Conservation (phyloP, 2,113 vertebrate genomes). For the Odontesthes bonariensis region DNA sequence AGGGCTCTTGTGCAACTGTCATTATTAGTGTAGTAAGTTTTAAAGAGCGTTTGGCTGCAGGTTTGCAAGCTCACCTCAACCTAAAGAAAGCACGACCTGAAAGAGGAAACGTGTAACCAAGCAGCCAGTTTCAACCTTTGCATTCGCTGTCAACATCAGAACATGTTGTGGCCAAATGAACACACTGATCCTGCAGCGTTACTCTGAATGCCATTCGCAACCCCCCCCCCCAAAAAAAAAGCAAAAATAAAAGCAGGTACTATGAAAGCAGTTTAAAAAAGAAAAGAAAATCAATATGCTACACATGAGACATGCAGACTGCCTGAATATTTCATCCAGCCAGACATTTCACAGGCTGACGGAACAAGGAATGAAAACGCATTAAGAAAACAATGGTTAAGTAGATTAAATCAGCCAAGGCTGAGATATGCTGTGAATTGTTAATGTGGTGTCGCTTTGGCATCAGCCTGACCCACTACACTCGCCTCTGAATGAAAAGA, state of each 20-base stretch:
- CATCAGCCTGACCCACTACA: too few relatives aligned
- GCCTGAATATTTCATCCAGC: not conserved
- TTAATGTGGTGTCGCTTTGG: too few relatives aligned
- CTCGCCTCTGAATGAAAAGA: not conserved
- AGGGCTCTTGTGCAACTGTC: not conserved
- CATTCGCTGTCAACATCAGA: not conserved
- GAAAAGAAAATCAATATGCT: too few relatives aligned
- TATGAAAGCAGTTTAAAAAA: not conserved
- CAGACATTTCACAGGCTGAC: too few relatives aligned
- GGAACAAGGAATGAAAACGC: too few relatives aligned
- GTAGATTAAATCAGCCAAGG: not conserved
- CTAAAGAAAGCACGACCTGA: conserved; percentile 39
- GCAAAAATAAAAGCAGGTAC: not conserved
- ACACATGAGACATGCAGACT: not conserved
- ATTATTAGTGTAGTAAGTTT: not conserved
- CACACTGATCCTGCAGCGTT: not conserved
- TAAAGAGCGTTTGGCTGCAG: not conserved
- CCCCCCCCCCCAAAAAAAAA: too few relatives aligned
- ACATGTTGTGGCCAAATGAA: not conserved
- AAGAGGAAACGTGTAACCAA: conserved; percentile 36
- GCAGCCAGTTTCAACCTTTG: conserved; percentile 17
- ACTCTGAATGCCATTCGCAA: not conserved
- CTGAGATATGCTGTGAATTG: not conserved
- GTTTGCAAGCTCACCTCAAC: conserved; percentile 35
- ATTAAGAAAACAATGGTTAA: too few relatives aligned